These are phyloP conservation scores for Anableps anableps DNA, from an alignment of 2,797 vertebrate species.

Conservation along the genomic window DNA sequence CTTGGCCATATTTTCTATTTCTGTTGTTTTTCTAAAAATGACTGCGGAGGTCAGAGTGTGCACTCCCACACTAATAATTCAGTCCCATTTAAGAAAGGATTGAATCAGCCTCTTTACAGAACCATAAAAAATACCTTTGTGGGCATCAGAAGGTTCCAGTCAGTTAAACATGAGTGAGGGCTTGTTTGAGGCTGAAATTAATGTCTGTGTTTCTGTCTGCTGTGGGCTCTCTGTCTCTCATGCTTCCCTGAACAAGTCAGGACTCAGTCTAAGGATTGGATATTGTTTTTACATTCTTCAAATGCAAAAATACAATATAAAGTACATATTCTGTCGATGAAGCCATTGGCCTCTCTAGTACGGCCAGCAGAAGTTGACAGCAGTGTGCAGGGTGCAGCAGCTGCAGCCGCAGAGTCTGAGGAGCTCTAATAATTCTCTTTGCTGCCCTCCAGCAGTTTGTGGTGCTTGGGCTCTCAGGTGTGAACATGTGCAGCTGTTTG, in stretches of 20 bases:
- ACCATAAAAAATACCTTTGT: neutral
- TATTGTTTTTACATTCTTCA: neutral
- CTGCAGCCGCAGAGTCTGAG: neutral
- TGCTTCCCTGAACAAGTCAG: too few relatives aligned
- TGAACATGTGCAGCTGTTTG: constrained; percentile 1
- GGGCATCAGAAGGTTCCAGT: too few relatives aligned
- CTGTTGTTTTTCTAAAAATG: too few relatives aligned
- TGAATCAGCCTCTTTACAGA: neutral
- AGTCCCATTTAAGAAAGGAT: neutral
- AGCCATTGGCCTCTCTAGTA: neutral
- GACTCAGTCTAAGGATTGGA: neutral
- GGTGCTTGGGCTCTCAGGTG: neutral
- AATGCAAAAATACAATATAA: neutral
- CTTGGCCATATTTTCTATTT: too few relatives aligned
- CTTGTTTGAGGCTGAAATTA: neutral
- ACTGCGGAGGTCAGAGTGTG: neutral
- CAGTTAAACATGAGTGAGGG: neutral
- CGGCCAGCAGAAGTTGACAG: neutral
- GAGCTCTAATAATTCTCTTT: neutral
- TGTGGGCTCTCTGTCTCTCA: too few relatives aligned
- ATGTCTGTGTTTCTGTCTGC: too few relatives aligned
- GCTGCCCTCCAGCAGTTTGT: neutral
- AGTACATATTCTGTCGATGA: neutral
- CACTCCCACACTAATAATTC: neutral
- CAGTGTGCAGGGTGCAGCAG: neutral